Conservation (phyloP, 1,140 invertebrate species). For the Bicyclus anynana region DNA sequence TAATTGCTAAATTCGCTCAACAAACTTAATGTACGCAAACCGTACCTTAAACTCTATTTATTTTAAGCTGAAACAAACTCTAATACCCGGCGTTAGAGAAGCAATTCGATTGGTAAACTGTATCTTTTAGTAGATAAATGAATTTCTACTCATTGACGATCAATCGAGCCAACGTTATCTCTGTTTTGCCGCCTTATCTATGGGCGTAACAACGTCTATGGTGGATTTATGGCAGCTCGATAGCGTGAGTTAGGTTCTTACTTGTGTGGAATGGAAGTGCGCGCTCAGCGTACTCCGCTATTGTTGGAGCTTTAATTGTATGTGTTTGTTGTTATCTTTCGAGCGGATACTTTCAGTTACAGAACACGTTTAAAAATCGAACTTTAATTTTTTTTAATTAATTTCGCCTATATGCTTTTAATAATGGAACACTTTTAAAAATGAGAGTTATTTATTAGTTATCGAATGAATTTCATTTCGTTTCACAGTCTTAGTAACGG, state of each 20-base stretch:
- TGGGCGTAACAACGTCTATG: constrained; percentile 39
- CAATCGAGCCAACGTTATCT: constrained; percentile 43
- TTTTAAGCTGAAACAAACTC: neutral
- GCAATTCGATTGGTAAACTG: neutral
- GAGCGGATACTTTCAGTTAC: neutral
- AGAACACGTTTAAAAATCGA: too few relatives aligned
- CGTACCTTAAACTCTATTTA: constrained; percentile 26
- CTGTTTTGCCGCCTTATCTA: constrained; percentile 45
- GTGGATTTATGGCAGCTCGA: constrained; percentile 36
- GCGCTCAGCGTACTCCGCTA: constrained; percentile 21
- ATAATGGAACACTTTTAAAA: too few relatives aligned
- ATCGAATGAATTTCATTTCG: too few relatives aligned
- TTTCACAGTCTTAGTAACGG: too few relatives aligned
- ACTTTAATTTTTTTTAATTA: neutral
- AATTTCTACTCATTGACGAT: constrained; percentile 45
- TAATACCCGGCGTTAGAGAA: neutral
- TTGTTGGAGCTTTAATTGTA: constrained; percentile 11
- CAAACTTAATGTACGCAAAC: constrained; percentile 33
- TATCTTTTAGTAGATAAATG: constrained; percentile 34
- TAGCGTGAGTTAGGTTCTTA: constrained; percentile 30
- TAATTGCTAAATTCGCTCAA: constrained; percentile 28
- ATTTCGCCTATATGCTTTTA: too few relatives aligned
- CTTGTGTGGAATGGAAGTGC: constrained; percentile 21
- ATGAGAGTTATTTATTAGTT: too few relatives aligned
- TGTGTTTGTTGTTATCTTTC: constrained; percentile 5